Percentiles rank a stretch among this genome's conserved stretches.
phyloP scores from a whole-genome alignment of 2,888 invertebrate genomes.

The Drosophila bunnanda region DNA sequence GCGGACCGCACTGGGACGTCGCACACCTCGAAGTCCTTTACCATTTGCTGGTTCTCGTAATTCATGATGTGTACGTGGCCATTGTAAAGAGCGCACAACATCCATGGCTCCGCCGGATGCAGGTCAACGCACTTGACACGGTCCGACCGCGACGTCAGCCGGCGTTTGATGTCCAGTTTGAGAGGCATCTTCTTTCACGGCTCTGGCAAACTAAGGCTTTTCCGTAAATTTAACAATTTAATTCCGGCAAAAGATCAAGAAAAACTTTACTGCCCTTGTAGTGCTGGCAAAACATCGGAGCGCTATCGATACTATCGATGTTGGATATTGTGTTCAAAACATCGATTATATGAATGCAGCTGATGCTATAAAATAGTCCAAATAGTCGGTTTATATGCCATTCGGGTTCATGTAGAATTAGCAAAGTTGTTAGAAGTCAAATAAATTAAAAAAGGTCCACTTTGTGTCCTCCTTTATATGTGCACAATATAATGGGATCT shows the following conservation, averaged over 20 bases:
- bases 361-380: no score
- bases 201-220: constrained; percentile 37
- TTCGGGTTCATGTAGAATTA: no score
- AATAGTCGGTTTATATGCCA: no score
- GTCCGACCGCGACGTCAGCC: constrained; percentile 98
- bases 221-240: constrained; percentile 41
- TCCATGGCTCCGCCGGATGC: constrained; percentile 99
- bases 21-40: constrained; percentile 96
- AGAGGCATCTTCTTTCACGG: constrained; percentile 88
- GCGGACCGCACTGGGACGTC: constrained; percentile 98
- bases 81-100: constrained; percentile 98
- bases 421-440: not conserved
- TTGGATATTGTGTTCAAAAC: no score
- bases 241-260: constrained; percentile 57
- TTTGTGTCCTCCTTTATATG: no score
- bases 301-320: no score
- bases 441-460: no score
- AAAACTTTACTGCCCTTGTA: constrained; percentile 58
- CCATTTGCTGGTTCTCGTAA: constrained; percentile 96
- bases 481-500: no score
- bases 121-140: constrained; percentile 99
- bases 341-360: no score
- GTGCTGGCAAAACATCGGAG: no score
- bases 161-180: constrained; percentile 98
- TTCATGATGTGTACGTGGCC: constrained; percentile 99